phyloP scores from a whole-genome alignment of 2,113 vertebrate genomes.

The Oplegnathus fasciatus region DNA sequence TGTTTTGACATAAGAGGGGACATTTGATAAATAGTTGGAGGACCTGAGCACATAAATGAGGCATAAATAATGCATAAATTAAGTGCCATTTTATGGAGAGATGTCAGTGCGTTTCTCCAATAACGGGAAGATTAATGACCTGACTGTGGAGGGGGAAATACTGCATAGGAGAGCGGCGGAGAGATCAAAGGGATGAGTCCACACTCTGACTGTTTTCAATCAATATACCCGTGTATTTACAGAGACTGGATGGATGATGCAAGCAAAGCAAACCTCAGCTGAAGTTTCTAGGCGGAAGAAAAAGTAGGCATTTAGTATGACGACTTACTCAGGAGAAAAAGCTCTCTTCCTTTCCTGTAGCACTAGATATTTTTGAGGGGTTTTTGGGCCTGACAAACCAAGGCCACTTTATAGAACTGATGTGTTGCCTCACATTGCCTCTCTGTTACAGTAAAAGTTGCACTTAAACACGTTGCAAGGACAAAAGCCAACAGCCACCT shows the following conservation, averaged over 20 bases:
- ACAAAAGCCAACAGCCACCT: not conserved
- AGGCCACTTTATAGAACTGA: conserved; percentile 8
- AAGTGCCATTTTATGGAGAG: conserved; percentile 81
- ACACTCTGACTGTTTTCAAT: conserved; percentile 75
- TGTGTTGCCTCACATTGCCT: not conserved
- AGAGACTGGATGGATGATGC: conserved; percentile 68
- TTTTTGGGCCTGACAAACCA: not conserved
- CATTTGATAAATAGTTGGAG: conserved; percentile 81
- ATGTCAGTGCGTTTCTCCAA: conserved; percentile 80
- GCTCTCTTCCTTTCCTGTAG: not conserved
- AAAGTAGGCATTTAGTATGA: conserved; percentile 43
- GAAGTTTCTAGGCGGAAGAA: conserved; percentile 59
- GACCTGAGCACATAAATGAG: conserved; percentile 81
- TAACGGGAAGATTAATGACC: conserved; percentile 81
- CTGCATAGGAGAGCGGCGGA: conserved; percentile 56
- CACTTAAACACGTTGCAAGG: not conserved
- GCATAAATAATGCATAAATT: conserved; percentile 85
- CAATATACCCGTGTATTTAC: conserved; percentile 75
- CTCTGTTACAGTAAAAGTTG: not conserved
- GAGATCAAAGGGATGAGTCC: conserved; percentile 74
- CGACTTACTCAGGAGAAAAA: conserved; percentile 28
- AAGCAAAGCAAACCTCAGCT: conserved; percentile 65
- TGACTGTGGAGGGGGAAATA: conserved; percentile 63
- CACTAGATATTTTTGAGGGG: not conserved
- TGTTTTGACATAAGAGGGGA: conserved; percentile 80